Percentiles rank a stretch among this genome's conserved stretches.
Evolutionary conservation across 2,113 vertebrate species (phyloP).

Genomic region (Callionymus lyra): DNA sequence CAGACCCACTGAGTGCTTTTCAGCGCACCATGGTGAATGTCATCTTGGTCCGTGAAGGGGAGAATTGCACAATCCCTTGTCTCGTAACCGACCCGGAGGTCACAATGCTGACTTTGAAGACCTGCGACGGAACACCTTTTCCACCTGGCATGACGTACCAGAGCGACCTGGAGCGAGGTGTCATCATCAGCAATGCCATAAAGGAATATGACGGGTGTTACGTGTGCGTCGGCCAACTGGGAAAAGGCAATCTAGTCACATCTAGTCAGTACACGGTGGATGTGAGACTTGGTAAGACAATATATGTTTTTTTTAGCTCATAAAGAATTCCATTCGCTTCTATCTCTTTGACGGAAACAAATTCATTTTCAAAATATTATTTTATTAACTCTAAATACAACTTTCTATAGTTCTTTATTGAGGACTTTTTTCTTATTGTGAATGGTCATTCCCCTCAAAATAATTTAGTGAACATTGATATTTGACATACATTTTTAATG

Average conservation of each 20-base stretch:
- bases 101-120: constrained; percentile 40
- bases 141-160: constrained; percentile 44
- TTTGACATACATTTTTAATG: no score
- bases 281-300: constrained; percentile 54
- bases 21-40: constrained; percentile 56
- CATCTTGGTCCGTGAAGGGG: constrained; percentile 53
- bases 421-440: no score
- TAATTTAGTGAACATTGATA: no score
- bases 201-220: constrained; percentile 63
- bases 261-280: constrained; percentile 58
- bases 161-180: constrained; percentile 46
- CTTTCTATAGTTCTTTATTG: no score
- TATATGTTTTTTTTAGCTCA: neutral
- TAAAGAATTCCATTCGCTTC: no score
- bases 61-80: constrained; percentile 60
- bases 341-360: no score
- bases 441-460: no score
- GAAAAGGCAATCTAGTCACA: constrained; percentile 27
- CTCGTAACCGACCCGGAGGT: constrained; percentile 62
- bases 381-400: no score
- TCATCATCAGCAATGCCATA: constrained; percentile 44
- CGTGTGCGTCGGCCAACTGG: constrained; percentile 47
- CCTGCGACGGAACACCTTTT: constrained; percentile 46
- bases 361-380: no score
- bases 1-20: constrained; percentile 54